A percentile compares a stretch with the other conserved stretches of the same genome.
Evolutionary conservation across 1,140 invertebrate species (phyloP).

Genomic region (Pomacea maculata): DNA sequence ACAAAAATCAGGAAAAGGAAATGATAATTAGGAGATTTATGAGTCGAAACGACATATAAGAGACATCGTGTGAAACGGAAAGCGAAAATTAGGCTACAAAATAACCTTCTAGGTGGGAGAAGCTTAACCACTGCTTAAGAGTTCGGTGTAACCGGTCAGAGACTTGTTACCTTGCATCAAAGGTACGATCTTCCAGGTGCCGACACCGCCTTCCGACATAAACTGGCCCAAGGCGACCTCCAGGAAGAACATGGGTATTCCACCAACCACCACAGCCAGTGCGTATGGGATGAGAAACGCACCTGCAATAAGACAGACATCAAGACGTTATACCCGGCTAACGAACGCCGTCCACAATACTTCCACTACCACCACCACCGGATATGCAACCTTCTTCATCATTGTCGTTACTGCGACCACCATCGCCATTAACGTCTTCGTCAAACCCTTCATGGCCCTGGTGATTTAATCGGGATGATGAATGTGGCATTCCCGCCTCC

Average conservation of each 20-base stretch:
- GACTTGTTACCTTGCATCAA: slow-evolving; percentile 76
- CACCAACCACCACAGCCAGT: slow-evolving; percentile 73
- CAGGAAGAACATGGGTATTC: slow-evolving; percentile 78
- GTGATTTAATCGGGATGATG: too few species aligned
- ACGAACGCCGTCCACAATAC: background rate
- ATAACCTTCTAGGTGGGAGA: background rate
- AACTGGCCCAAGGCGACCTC: slow-evolving; percentile 83
- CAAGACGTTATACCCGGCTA: background rate
- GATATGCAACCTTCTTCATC: background rate
- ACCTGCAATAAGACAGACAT: slow-evolving; percentile 63
- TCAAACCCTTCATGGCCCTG: too few species aligned
- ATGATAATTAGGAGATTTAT: background rate
- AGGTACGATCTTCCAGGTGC: slow-evolving; percentile 81
- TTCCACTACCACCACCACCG: too few species aligned
- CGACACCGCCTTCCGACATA: slow-evolving; percentile 78
- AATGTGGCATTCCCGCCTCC: background rate
- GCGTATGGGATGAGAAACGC: slow-evolving; percentile 78
- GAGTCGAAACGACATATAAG: background rate
- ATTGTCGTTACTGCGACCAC: background rate
- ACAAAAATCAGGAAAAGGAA: too few species aligned
- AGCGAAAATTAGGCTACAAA: background rate
- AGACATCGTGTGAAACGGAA: background rate
- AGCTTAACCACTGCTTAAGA: background rate
- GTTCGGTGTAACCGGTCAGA: slow-evolving; percentile 11
- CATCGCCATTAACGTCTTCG: background rate